A percentile compares a stretch with the other conserved stretches of the same genome.
These are phyloP conservation scores for Torymus texanus DNA, from an alignment of 2,888 invertebrate species.

Conservation along the genomic window DNA sequence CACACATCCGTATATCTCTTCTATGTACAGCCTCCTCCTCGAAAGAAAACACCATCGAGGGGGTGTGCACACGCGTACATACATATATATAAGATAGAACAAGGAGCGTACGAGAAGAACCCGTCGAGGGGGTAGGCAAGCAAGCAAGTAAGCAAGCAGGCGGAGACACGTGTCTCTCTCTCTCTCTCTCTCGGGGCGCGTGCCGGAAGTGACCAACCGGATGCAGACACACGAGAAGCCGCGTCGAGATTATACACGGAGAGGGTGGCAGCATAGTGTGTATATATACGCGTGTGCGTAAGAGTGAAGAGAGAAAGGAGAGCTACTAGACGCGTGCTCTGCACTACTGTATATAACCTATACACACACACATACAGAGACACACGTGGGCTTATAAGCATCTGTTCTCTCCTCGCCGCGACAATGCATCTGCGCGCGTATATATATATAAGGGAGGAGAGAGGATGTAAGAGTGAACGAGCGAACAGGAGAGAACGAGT, in stretches of 20 bases:
- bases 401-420: constrained; percentile 24
- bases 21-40: not conserved
- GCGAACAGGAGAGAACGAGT: too few relatives aligned
- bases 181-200: constrained; percentile 63
- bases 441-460: constrained; percentile 1
- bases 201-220: constrained; percentile 75
- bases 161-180: constrained; percentile 69
- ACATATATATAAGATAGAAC: not conserved
- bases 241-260: not conserved
- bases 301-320: not conserved
- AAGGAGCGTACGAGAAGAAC: not conserved
- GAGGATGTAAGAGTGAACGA: too few relatives aligned
- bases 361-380: too few relatives aligned
- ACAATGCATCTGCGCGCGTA: constrained; percentile 21
- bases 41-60: constrained; percentile 22
- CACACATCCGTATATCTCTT: too few relatives aligned
- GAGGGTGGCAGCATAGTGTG: too few relatives aligned
- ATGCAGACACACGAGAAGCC: constrained; percentile 71
- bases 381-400: constrained; percentile 37
- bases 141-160: constrained; percentile 55
- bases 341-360: constrained; percentile 40
- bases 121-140: constrained; percentile 33
- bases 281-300: too few relatives aligned
- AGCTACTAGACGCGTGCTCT: constrained; percentile 49
- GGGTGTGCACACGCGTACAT: not conserved